Percentiles rank a stretch among this genome's conserved stretches.
phyloP scores from a whole-genome alignment of 2,797 vertebrate genomes.

The Rousettus madagascariensis region DNA sequence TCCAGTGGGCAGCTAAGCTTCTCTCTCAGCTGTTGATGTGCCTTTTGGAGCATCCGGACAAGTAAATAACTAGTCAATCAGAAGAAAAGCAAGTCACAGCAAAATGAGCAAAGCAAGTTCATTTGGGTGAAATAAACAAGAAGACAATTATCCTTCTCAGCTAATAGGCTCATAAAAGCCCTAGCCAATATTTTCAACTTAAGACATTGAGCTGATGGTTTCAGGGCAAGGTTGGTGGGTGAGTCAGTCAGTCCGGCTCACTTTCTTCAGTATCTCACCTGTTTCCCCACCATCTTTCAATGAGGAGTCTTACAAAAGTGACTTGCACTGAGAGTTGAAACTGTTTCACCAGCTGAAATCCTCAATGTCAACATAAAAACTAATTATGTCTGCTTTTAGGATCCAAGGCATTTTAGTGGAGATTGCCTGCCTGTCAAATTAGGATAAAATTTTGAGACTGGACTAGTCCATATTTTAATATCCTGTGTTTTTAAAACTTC shows the following conservation, averaged over 20 bases:
- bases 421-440: neutral
- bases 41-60: neutral
- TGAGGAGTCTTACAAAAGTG: neutral
- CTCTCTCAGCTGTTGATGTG: neutral
- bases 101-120: neutral
- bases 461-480: neutral
- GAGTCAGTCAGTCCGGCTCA: rapidly evolving
- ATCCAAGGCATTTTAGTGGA: neutral
- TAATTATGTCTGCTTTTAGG: neutral
- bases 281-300: neutral
- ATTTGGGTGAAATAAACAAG: neutral
- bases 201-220: neutral
- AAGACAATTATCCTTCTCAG: neutral
- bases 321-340: neutral
- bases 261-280: neutral
- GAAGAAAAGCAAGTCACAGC: neutral
- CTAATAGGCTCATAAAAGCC: neutral
- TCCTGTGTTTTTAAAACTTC: neutral
- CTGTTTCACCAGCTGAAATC: neutral
- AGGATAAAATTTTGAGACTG: neutral
- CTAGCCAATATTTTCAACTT: neutral
- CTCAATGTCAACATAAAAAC: neutral
- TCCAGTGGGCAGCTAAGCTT: neutral
- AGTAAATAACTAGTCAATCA: neutral
- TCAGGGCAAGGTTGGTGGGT: neutral